phyloP scores from a whole-genome alignment of 2,797 vertebrate genomes.

The Leptatherina wallacei region DNA sequence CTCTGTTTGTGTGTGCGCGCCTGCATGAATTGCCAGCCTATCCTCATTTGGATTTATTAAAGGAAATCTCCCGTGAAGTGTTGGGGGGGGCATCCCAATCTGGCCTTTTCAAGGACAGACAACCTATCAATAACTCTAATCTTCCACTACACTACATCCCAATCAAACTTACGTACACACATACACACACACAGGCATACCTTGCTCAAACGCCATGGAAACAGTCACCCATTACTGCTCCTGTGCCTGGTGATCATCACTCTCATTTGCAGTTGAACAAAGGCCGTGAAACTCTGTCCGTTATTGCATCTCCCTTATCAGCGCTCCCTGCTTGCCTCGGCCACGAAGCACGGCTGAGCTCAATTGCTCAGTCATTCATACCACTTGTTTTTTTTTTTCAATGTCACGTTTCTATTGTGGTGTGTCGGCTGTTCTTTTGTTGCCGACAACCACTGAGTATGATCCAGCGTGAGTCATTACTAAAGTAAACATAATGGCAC shows the following conservation, averaged over 20 bases:
- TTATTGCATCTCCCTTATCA: conserved; percentile 72
- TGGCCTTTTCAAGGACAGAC: conserved; percentile 72
- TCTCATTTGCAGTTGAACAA: conserved; percentile 72
- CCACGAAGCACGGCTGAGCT: conserved; percentile 64
- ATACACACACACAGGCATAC: conserved; percentile 21
- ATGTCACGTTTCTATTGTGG: conserved; percentile 67
- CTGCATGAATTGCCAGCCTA: conserved; percentile 29
- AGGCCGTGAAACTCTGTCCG: conserved; percentile 62
- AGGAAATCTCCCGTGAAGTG: conserved; percentile 77
- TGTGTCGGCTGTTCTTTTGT: conserved; percentile 66
- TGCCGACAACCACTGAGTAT: conserved; percentile 54
- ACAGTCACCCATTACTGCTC: conserved; percentile 63
- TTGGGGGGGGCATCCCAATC: conserved; percentile 62
- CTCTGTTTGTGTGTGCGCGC: conserved; percentile 17
- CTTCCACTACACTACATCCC: conserved; percentile 54
- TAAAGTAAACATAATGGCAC: conserved; percentile 63
- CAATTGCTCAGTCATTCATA: conserved; percentile 72
- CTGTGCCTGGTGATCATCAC: conserved; percentile 65
- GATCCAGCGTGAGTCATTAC: conserved; percentile 70
- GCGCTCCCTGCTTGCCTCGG: conserved; percentile 56
- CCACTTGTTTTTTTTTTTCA: conserved; percentile 25
- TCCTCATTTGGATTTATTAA: conserved; percentile 80
- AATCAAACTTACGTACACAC: conserved; percentile 49
- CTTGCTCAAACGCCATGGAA: conserved; percentile 70
- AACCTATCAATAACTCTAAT: conserved; percentile 69